A percentile compares a stretch with the other conserved stretches of the same genome.
phyloP scores from a whole-genome alignment of 2,888 invertebrate genomes.

The Sinelater perroti region DNA sequence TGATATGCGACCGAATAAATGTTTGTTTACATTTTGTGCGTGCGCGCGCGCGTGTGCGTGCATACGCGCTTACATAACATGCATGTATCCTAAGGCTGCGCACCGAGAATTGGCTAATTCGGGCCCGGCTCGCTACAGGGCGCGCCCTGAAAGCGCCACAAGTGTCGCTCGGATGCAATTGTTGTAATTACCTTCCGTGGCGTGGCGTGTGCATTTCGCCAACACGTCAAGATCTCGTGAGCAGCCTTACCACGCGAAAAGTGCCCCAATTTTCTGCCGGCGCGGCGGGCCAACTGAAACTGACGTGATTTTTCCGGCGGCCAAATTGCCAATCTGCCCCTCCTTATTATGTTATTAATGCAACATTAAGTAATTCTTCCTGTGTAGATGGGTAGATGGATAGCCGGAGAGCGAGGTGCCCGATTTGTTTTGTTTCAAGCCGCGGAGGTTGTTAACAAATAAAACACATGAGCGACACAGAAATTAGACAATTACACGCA shows the following conservation, averaged over 20 bases:
- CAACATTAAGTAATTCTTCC: slow-evolving; percentile 8
- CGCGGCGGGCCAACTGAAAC: too few species aligned
- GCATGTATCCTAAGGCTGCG: too few species aligned
- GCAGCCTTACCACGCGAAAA: too few species aligned
- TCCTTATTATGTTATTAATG: slow-evolving; percentile 8
- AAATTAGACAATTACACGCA: not conserved
- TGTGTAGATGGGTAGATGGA: slow-evolving; percentile 3
- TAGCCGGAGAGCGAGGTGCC: not conserved
- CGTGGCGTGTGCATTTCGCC: not conserved
- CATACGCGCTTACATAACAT: too few species aligned
- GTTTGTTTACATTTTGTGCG: slow-evolving; percentile 13
- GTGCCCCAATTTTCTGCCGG: too few species aligned
- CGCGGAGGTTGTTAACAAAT: not conserved
- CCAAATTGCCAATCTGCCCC: not conserved
- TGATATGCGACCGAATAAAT: slow-evolving; percentile 17
- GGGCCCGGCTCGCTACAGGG: too few species aligned
- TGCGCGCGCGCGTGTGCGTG: not conserved
- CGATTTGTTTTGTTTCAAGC: slow-evolving; percentile 4
- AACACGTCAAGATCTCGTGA: too few species aligned
- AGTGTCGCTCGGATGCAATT: not conserved
- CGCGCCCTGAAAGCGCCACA: too few species aligned
- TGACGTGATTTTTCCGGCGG: slow-evolving; percentile 8
- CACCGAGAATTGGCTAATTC: too few species aligned
- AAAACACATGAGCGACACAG: not conserved
- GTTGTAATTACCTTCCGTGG: not conserved